Evolutionary conservation across 2,797 vertebrate species (phyloP), one percentile per base, ranked within the genome.

Genomic region (Chaunax sp.): DNA sequence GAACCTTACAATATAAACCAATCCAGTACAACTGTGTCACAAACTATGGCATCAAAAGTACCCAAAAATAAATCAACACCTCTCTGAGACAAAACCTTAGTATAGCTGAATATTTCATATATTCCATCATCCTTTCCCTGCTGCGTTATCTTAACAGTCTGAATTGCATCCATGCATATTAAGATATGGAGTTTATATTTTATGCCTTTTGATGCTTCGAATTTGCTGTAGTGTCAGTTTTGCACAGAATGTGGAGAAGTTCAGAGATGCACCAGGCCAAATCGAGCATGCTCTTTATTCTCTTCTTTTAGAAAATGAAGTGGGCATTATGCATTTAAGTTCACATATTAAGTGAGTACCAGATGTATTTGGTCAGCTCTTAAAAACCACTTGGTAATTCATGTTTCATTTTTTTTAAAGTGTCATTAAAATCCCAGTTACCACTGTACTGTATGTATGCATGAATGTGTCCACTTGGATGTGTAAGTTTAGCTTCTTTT

Each of bases 171-270:
- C 50, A 7, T 51, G 46, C 33, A 55, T 55, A 38, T 64, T 40
- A 44, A 52, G n/a, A 54, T 55, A 37, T 2, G 20, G 10, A 64
- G 20, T 56, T 47, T 7, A 52, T 64, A 22, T 72, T 38, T 30
- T 13, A 61, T 69, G 35, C 45, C n/a, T 52, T 69, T 61, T 57
- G 38, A 60, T 68, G 25, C 16, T 50, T 59, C 28, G 49, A 33
- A 46, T 53, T 30, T 54, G 37, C 37, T 55, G 23, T 63, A 63
- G 43, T 58, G 26, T 54, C 53, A 63, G 4, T 33, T 53, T 26
- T 53, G 35, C 26, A 5, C 44, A 14, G 16, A 45, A 15, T 23
- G 26, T 26, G 7, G 33, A 57, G 37, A 40, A 22, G 25, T 61
- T 49, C 26, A 51, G 22, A 23, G 7, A 5, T 57, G 20, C 33